Conservation (phyloP, 2,113 vertebrate genomes). For the Corvus hawaiiensis region DNA sequence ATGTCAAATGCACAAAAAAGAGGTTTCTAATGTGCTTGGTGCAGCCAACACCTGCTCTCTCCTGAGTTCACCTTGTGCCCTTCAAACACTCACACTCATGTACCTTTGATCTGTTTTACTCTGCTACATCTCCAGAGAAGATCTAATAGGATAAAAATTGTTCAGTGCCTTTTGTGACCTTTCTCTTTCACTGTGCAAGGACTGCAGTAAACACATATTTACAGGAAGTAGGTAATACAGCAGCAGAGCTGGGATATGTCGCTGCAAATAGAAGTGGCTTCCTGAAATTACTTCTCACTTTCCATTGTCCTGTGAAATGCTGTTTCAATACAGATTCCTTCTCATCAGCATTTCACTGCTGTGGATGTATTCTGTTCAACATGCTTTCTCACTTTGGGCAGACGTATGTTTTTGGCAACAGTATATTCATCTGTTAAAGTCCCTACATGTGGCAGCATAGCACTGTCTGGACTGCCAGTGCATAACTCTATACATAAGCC, state of each 20-base stretch:
- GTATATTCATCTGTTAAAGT: background rate
- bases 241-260: background rate
- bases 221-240: background rate
- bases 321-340: background rate
- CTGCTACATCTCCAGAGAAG: background rate
- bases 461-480: background rate
- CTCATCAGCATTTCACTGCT: background rate
- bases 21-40: background rate
- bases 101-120: slow-evolving; percentile 5
- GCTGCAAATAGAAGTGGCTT: background rate
- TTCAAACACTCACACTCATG: background rate
- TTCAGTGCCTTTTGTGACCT: background rate
- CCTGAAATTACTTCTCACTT: background rate
- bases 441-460: background rate
- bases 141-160: background rate
- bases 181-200: background rate
- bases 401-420: background rate
- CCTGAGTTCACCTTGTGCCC: background rate
- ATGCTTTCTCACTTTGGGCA: background rate
- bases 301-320: background rate
- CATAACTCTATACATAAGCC: background rate
- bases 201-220: slow-evolving; percentile 28
- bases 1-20: slow-evolving; percentile 28
- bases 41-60: background rate
- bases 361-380: background rate